Conservation (phyloP, 2,888 invertebrate genomes). For the Caenorhabditis sp. region DNA sequence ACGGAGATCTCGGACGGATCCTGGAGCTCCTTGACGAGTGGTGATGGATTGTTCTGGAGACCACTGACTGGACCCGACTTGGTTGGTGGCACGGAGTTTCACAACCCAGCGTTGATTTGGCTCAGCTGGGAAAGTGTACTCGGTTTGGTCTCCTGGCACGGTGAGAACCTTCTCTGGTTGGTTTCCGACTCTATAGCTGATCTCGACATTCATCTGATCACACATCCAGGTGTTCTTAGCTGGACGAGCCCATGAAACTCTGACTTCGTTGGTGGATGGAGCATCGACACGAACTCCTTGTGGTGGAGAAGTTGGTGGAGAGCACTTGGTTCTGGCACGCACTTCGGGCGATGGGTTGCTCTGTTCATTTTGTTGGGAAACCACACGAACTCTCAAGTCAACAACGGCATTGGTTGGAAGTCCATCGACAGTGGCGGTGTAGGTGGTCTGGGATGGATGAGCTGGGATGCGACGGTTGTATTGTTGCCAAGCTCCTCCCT, state of each 20-base stretch:
- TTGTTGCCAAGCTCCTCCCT: conserved; percentile 81
- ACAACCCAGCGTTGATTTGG: conserved; percentile 83
- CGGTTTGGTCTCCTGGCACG: conserved; percentile 81
- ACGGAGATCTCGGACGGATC: conserved; percentile 80
- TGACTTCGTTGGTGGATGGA: conserved; percentile 81
- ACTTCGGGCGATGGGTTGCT: conserved; percentile 82
- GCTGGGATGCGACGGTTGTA: conserved; percentile 79
- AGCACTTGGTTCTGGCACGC: conserved; percentile 82
- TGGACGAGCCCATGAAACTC: conserved; percentile 80
- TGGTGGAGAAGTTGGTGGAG: conserved; percentile 81
- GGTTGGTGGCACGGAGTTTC: conserved; percentile 77
- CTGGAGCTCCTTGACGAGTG: conserved; percentile 83
- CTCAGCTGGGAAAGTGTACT: conserved; percentile 82
- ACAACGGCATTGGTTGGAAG: conserved; percentile 83
- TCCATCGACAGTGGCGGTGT: conserved; percentile 78
- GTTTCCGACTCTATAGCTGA: conserved; percentile 81
- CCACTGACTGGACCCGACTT: conserved; percentile 77
- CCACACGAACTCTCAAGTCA: conserved; percentile 80
- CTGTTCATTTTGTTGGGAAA: conserved; percentile 79
- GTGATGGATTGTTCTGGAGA: conserved; percentile 80
- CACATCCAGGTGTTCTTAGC: conserved; percentile 83
- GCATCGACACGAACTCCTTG: conserved; percentile 79
- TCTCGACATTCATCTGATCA: conserved; percentile 82
- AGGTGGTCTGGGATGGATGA: conserved; percentile 76
- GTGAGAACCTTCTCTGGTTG: conserved; percentile 78